phyloP scores from a whole-genome alignment of 2,797 vertebrate genomes.

The Gallirallus australis region DNA sequence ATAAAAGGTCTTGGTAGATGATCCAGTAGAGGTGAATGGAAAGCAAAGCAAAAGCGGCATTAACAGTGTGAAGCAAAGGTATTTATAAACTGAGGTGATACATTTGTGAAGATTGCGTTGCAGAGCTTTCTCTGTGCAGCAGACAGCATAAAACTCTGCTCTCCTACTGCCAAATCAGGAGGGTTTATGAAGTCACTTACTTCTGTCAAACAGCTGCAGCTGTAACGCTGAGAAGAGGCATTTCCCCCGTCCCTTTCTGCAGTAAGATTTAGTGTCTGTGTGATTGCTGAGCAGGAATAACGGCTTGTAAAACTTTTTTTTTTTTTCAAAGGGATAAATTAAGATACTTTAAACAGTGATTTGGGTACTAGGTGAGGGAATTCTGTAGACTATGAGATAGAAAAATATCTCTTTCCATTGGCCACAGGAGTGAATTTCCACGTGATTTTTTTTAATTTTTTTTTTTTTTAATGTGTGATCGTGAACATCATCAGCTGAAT shows the following conservation, averaged over 20 bases:
- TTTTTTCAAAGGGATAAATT: conserved; percentile 29
- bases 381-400: conserved; percentile 16
- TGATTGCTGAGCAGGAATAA: conserved; percentile 55
- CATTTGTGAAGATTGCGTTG: conserved; percentile 45
- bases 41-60: conserved; percentile 59
- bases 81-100: conserved; percentile 56
- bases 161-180: conserved; percentile 53
- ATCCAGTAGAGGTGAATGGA: conserved; percentile 31
- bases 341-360: conserved; percentile 4
- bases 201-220: conserved; percentile 70
- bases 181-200: conserved; percentile 67
- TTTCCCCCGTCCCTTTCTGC: background rate
- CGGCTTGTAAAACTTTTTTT: conserved; percentile 7
- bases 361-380: conserved; percentile 33
- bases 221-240: conserved; percentile 50
- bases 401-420: conserved; percentile 42
- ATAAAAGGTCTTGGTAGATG: conserved; percentile 51
- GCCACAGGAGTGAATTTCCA: conserved; percentile 47
- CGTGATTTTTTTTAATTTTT: background rate
- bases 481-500: conserved; percentile 43
- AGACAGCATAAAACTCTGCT: conserved; percentile 39
- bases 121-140: conserved; percentile 43
- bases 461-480: background rate
- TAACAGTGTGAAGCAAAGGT: background rate
- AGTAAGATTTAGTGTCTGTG: conserved; percentile 55